Percentiles rank a stretch among this genome's conserved stretches.
These are phyloP conservation scores for Burhinus bistriatus DNA, from an alignment of 2,113 vertebrate genomes.

Conservation along the genomic window DNA sequence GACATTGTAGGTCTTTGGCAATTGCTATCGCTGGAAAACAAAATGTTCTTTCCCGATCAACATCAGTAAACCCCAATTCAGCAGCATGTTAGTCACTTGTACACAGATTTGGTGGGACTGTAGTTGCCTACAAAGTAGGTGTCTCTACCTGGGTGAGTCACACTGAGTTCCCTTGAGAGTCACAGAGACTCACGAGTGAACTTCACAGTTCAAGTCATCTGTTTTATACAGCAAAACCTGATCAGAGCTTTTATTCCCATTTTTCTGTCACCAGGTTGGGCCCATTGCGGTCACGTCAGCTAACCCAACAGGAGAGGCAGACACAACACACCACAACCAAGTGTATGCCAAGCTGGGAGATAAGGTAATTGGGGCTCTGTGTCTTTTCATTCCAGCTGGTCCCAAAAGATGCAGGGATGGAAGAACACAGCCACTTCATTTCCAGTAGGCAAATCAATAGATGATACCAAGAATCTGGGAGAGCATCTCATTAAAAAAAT, in stretches of 20 bases:
- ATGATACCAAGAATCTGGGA: neutral
- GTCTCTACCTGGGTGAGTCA: neutral
- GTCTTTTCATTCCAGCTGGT: neutral
- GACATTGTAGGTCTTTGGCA: neutral
- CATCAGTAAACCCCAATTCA: neutral
- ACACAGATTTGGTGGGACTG: neutral
- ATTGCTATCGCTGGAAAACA: neutral
- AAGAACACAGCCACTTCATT: neutral
- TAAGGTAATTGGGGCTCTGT: conserved; percentile 70
- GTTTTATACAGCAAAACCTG: neutral
- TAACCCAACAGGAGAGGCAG: conserved; percentile 90
- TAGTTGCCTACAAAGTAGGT: neutral
- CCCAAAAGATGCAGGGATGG: neutral
- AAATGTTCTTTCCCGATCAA: neutral
- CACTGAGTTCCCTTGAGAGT: neutral
- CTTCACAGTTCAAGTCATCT: neutral
- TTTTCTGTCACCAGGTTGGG: conserved; percentile 76
- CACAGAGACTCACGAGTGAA: neutral
- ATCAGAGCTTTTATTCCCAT: neutral
- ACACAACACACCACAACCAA: conserved; percentile 92
- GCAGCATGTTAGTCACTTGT: neutral
- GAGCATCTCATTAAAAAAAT: neutral
- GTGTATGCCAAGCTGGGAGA: conserved; percentile 87
- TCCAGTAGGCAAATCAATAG: neutral
- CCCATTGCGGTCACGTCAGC: conserved; percentile 89